These are phyloP conservation scores for Dryobota labecula DNA, from an alignment of 2,888 invertebrate genomes.

Conservation along the genomic window DNA sequence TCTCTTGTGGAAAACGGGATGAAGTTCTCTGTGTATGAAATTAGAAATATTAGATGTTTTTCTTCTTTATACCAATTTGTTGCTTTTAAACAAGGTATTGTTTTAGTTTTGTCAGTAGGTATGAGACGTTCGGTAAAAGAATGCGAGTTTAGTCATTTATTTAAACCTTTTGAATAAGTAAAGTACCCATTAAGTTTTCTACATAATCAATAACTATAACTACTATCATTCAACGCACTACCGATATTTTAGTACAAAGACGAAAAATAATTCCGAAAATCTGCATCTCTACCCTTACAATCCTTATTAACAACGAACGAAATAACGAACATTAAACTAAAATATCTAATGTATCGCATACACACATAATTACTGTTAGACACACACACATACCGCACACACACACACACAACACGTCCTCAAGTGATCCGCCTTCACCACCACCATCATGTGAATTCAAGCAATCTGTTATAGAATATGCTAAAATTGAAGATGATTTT, in stretches of 20 bases:
- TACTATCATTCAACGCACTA: neutral
- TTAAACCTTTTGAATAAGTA: too few relatives aligned
- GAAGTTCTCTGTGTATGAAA: constrained; percentile 38
- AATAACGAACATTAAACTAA: constrained; percentile 67
- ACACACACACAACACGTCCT: constrained; percentile 75
- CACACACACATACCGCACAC: constrained; percentile 67
- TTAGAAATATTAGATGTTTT: constrained; percentile 48
- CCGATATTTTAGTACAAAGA: neutral
- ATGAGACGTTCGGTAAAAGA: neutral
- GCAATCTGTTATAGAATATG: constrained; percentile 79
- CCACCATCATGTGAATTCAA: constrained; percentile 84
- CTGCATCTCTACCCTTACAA: constrained; percentile 53
- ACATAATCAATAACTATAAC: neutral
- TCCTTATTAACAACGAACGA: constrained; percentile 62
- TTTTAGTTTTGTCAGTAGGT: constrained; percentile 1
- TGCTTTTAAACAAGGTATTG: constrained; percentile 5
- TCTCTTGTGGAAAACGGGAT: constrained; percentile 15
- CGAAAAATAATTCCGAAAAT: neutral
- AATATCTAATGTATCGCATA: constrained; percentile 69
- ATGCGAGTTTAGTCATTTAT: neutral
- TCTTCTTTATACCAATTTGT: constrained; percentile 4
- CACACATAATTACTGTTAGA: constrained; percentile 68
- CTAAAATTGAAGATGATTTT: constrained; percentile 25
- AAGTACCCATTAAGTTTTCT: neutral
- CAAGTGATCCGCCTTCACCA: constrained; percentile 88